Conservation (phyloP, 2,888 invertebrate species). For the Epirrhoe tristata region DNA sequence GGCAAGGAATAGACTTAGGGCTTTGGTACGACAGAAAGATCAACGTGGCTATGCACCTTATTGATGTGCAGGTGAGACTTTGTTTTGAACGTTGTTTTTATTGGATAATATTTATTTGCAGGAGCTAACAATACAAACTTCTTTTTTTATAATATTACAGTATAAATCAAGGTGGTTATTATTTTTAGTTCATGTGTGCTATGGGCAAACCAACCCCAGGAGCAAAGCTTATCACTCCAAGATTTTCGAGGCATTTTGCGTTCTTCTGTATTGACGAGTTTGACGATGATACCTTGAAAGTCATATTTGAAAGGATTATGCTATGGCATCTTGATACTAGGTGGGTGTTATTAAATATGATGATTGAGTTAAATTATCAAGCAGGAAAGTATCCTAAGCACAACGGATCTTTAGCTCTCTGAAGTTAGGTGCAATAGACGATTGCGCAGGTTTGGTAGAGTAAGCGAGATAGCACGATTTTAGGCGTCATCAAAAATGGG, state of each 20-base stretch:
- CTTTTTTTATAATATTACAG: not conserved
- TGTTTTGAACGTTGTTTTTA: not conserved
- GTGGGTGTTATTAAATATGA: slow-evolving; percentile 70
- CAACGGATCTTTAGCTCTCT: too few species aligned
- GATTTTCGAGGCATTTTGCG: slow-evolving; percentile 95
- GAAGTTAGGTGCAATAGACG: too few species aligned
- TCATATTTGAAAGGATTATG: slow-evolving; percentile 95
- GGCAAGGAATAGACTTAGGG: slow-evolving; percentile 96
- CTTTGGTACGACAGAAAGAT: slow-evolving; percentile 96
- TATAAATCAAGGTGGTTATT: not conserved
- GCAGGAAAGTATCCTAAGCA: too few species aligned
- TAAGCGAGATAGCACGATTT: too few species aligned
- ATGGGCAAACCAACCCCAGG: slow-evolving; percentile 93
- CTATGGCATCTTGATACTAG: slow-evolving; percentile 98
- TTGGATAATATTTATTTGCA: not conserved
- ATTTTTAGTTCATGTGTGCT: slow-evolving; percentile 93
- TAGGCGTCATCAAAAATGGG: too few species aligned
- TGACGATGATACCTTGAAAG: slow-evolving; percentile 91
- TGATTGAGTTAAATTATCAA: not conserved
- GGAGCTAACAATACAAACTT: not conserved
- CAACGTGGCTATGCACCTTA: slow-evolving; percentile 90
- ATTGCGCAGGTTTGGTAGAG: too few species aligned
- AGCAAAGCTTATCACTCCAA: slow-evolving; percentile 92
- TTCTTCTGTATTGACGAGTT: slow-evolving; percentile 95
- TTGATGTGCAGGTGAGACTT: slow-evolving; percentile 91